Percentiles rank a stretch among this genome's conserved stretches.
Evolutionary conservation across 53 echinoderm and acorn worm species (phyloP).

Genomic region (Temnopleurus reevesii): DNA sequence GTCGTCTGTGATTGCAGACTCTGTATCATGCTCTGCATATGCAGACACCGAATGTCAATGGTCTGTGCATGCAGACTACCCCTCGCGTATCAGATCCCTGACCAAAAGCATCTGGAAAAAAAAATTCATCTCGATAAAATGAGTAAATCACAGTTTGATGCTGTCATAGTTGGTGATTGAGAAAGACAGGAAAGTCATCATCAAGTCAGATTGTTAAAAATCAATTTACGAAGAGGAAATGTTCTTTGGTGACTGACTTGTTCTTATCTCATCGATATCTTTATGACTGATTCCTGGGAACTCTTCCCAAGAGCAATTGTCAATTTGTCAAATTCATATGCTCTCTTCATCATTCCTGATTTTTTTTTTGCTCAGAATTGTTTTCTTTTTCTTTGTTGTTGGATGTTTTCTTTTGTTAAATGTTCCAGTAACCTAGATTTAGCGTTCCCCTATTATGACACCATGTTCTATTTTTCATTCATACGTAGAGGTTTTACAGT

Average conservation of each 20-base stretch:
- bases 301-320: constrained; percentile 21
- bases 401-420: background rate
- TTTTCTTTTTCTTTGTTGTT: background rate
- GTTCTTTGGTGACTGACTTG: constrained; percentile 36
- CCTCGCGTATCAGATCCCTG: too few species aligned
- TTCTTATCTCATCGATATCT: constrained; percentile 20
- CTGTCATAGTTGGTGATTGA: constrained; percentile 32
- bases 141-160: constrained; percentile 19
- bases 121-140: background rate
- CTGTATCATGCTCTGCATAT: too few species aligned
- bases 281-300: constrained; percentile 38
- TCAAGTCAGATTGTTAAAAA: constrained; percentile 11
- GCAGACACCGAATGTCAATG: too few species aligned
- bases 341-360: background rate
- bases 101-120: constrained; percentile 16
- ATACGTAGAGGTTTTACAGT: too few species aligned
- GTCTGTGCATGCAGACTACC: too few species aligned
- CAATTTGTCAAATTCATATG: background rate
- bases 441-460: background rate
- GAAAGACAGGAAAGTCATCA: constrained; percentile 33
- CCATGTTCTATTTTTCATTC: constrained; percentile 11
- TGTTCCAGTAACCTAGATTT: constrained; percentile 54
- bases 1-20: too few species aligned
- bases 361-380: background rate
- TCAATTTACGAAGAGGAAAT: constrained; percentile 45